phyloP scores from a whole-genome alignment of 2,113 vertebrate species.

The Gulo gulo region DNA sequence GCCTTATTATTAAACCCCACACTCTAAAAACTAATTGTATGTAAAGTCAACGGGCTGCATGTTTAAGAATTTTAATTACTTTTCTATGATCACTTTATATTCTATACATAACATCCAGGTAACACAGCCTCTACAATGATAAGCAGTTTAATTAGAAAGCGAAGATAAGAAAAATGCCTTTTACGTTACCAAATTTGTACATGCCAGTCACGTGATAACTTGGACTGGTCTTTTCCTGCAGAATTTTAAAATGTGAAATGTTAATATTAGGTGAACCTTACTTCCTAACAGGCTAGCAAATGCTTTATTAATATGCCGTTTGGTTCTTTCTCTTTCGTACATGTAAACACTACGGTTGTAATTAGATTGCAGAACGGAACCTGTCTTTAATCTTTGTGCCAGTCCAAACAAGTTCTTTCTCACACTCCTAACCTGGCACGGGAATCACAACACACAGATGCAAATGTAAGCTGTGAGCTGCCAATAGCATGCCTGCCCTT shows the following conservation, averaged over 20 bases:
- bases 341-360: slow-evolving; percentile 69
- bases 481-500: slow-evolving; percentile 69
- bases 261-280: slow-evolving; percentile 75
- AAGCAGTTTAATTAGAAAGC: slow-evolving; percentile 86
- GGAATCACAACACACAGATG: slow-evolving; percentile 60
- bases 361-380: slow-evolving; percentile 68
- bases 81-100: slow-evolving; percentile 83
- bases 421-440: neutral
- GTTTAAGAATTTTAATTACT: slow-evolving; percentile 87
- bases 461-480: slow-evolving; percentile 31
- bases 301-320: slow-evolving; percentile 66
- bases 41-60: slow-evolving; percentile 78
- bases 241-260: slow-evolving; percentile 76
- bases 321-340: slow-evolving; percentile 58
- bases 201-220: slow-evolving; percentile 69
- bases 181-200: slow-evolving; percentile 78
- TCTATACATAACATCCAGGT: slow-evolving; percentile 82
- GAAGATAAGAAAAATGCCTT: slow-evolving; percentile 84
- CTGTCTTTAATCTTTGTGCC: slow-evolving; percentile 57
- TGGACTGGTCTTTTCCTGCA: slow-evolving; percentile 56
- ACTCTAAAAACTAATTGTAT: slow-evolving; percentile 81
- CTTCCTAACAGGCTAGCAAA: slow-evolving; percentile 61
- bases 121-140: slow-evolving; percentile 83
- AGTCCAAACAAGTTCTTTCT: slow-evolving; percentile 57
- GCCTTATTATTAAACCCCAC: slow-evolving; percentile 77